Base-by-base conservation (phyloP, 1,140 invertebrate genomes). In the Macrocentrus cingulum region DNA sequence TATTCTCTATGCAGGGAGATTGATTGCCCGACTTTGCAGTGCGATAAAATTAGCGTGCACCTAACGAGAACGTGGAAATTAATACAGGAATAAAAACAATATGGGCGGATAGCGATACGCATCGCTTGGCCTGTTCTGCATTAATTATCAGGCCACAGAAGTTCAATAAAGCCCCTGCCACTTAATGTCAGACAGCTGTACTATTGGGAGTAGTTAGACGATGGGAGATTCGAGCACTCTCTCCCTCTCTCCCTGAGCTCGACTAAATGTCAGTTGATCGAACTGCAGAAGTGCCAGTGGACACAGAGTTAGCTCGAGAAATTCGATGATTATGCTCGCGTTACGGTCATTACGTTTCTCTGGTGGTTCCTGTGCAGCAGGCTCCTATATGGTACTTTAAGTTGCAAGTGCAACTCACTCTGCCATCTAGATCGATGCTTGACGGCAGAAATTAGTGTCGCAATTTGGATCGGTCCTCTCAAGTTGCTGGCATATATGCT, bases 321-420 rank as follows among this genome's bases (percentile, higher is more conserved):
- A 58, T 58, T 51, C 36, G 48, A 58, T 51, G 37, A 58, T 58
- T 44, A 58, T 32, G 29, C 54, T 29, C 32, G 37, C 16, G 25
- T 51, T 51, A 58, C 48, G 25, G 1, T 51, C 56, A 29, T 51
- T 58, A 51, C 23, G 18, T 39, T 51, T 36, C 37, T 51, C 48
- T 19, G 25, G 16, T 51, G 25, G 25, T 25, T 9, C 19, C n/a
- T 29, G 9, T 29, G 25, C 25, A 29, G 25, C n/a, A n/a, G 9
- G 25, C 4, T 29, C 4, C 25, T 36, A 2, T 9, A 0, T 50
- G 46, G 18, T 15, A 22, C 56, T 41, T 50, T 44, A 11, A 58
- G 23, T 44, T 44, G 20, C 25, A n/a, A 22, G 18, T 34, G 29
- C 32, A 16, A 11, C 23, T 41, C 29, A 36, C 29, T 48, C 29